phyloP scores from a whole-genome alignment of 2,113 vertebrate genomes.

The Cettia cetti region DNA sequence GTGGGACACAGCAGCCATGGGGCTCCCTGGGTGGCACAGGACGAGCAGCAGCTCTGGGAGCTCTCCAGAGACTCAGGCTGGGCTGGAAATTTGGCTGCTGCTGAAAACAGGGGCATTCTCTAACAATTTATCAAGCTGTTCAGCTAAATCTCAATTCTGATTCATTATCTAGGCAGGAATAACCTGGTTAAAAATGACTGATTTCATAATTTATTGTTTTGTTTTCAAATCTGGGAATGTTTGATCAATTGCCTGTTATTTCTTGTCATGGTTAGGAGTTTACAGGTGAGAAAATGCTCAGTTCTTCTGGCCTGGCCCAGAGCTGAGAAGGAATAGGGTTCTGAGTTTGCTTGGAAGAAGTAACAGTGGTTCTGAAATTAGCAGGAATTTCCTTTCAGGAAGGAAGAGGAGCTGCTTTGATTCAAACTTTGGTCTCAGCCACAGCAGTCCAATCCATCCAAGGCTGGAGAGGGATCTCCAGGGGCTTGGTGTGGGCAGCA shows the following conservation, averaged over 20 bases:
- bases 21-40: neutral
- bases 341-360: neutral
- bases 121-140: neutral
- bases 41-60: neutral
- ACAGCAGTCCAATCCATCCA: neutral
- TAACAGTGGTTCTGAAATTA: neutral
- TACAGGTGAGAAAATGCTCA: neutral
- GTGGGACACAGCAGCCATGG: rapidly evolving
- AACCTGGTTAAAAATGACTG: neutral
- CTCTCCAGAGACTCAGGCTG: neutral
- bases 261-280: neutral
- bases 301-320: neutral
- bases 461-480: neutral
- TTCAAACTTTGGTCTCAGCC: neutral
- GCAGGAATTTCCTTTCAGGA: neutral
- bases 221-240: neutral
- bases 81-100: neutral
- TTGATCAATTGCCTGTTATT: neutral
- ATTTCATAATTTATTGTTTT: neutral
- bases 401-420: neutral
- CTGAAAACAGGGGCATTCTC: neutral
- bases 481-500: neutral
- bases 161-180: neutral
- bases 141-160: neutral
- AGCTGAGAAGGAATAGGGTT: neutral